Evolutionary conservation across 2,888 invertebrate species (phyloP), one percentile per base, ranked within the genome.

Genomic region (Willowsia nigromaculata): DNA sequence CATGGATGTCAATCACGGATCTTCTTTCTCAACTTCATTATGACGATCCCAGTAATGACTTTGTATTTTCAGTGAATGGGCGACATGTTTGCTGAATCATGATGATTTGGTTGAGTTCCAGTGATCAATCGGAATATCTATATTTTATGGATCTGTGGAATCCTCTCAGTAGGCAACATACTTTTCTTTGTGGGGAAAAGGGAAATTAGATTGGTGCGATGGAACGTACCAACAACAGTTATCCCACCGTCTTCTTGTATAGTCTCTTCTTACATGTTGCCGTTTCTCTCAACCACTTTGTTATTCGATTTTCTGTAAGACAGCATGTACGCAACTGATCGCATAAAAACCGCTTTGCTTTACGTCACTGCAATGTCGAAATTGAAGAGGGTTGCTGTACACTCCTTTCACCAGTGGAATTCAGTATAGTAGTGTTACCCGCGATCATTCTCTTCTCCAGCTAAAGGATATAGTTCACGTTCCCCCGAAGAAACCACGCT

Each of bases 11-110:
- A 89, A 89, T 89, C 89, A 89, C 89, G 76, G 89, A 85, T 81
- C 78, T 56, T 59, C 74, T 81, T 84, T 65, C 85, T 33, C 74
- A 82, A 62, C 85, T 71, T 84, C 89, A 89, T 85, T 85, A 81
- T 85, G 62, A 78, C 53, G 76, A 85, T 47, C 82, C 90, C 65
- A 88, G 90, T 85, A 89, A 90, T 53, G 91, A 90, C 85, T 91
- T 88, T 90, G 90, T 86, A 33, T 85, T 90, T 56, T 84, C 74
- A 59, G 62, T 82, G 33, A 89, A 82, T 76, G 88, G 85, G 65
- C 84, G 89, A 87, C 91, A 90, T 90, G 76, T 85, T 89, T 89
- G 89, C 85, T 82, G 85, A 85, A 81, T 89, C 85, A 85, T 71
- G 80, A 82, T 80, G 78, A 78, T 56, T 78, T 56, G 78, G 78